Base-by-base conservation (phyloP, 2,888 invertebrate genomes). In the Nipponacmea schrenckii region DNA sequence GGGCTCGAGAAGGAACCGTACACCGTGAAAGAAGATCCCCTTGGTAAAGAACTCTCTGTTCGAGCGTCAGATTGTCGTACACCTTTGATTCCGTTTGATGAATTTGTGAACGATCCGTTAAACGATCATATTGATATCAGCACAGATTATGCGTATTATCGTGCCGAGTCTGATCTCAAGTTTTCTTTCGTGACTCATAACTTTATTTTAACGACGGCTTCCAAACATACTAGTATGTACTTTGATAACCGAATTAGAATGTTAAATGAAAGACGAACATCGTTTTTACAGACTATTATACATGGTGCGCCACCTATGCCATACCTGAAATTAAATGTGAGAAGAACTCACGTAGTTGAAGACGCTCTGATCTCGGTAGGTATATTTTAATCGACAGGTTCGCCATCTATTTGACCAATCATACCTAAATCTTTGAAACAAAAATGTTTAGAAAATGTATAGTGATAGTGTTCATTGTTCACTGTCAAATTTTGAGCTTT, bases 51-150 rank as follows among this genome's bases (percentile, higher is more conserved):
- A 90, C 91, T 97, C 84, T 93, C 92, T 81, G 91, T 95, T 79
- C 92, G 93, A 85, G 92, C 93, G 27, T 89, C 95, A 84, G 95
- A 97, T 86, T 94, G 95, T 86, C 92, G 96, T 67, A 92, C 92
- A 85, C 96, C 97, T 50, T 92, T 93, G 83, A 91, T 97, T 86
- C 93, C 95, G 71, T 95, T 94, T 85, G 93, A 94, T 77, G 96
- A 97, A 84, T 97, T 97, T 90, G 96, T 97, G 90, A 97, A 97
- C 89, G 97, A 97, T 89, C 94, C 95, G 0, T 91, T 97, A 67
- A 96, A 96, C 90, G 96, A 97, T 89, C 93, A 93, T 71, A 93
- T 97, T 76, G 96, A 96, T 91, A 96, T 97, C 94, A 96, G 96
- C 89, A 93, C 94, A 86, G 97, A 97, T 90, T 96, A 96, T 90